Base-by-base conservation (phyloP, 2,113 vertebrate species). In the Scopus umbretta region DNA sequence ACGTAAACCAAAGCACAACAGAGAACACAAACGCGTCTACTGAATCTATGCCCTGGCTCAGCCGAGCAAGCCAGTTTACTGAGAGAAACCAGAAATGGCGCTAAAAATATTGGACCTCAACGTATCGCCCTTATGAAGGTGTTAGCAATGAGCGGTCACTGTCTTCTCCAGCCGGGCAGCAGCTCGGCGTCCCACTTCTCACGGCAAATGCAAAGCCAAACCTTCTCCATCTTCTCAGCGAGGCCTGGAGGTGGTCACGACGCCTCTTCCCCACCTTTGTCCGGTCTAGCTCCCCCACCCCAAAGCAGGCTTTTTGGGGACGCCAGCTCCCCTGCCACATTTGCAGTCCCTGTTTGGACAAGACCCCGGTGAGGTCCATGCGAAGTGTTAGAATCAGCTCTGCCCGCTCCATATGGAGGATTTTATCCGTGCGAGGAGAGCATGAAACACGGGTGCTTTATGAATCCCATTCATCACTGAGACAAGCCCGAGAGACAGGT, bases 111-210 rank as follows among this genome's bases (percentile, higher is more conserved):
- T 0, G 23, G 9, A 38, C 20, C 23, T 23, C n/a, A 16, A 4
- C 12, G 1, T 0, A 9, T 38, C 0, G 0, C 30, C 38, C 52
- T 25, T 1, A 30, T 0, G 9, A 50, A 6, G 50, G 4, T 0
- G 17, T 1, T 11, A 8, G 72, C 26, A 13, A 40, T 2, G 62
- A 13, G 61, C 7, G 1, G 30, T 5, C 5, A 17, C 11, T 2
- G 61, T 45, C 32, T 74, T 26, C 75, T 27, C 71, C 42, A 20
- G 40, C 21, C 50, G 7, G 52, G 17, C 58, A 63, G 59, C 59
- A 27, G 50, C 52, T 16, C 42, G 6, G 63, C 2, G 0, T 29
- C 79, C 45, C 4, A 3, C 42, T 53, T 49, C 55, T 23, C 13
- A 11, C 2, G 2, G 19, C 13, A 45, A 71, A 18, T n/a, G 20